Evolutionary conservation across 2,888 invertebrate genomes (phyloP).

Genomic region (Thereva unica): DNA sequence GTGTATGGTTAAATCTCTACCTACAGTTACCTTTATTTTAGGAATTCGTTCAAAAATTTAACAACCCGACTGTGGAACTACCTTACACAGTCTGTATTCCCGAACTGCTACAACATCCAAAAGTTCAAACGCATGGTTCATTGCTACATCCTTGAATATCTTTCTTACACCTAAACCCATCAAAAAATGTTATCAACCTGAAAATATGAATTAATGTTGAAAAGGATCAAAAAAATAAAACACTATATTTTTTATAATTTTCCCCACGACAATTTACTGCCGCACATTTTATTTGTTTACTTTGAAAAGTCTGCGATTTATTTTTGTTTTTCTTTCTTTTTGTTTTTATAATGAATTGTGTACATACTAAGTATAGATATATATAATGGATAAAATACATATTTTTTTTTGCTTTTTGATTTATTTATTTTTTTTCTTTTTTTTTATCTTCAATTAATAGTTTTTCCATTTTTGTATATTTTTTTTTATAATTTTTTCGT

Average conservation of each 20-base stretch:
- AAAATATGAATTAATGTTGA: no score
- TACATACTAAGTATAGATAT: constrained; percentile 34
- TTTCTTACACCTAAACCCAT: no score
- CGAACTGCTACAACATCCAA: no score
- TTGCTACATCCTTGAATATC: no score
- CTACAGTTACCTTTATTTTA: no score
- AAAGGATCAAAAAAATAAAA: constrained; percentile 1
- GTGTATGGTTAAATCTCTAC: no score
- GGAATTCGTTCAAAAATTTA: no score
- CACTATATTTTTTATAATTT: constrained; percentile 8
- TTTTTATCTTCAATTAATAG: constrained; percentile 17
- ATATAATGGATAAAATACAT: constrained; percentile 38
- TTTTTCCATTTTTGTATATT: constrained; percentile 1
- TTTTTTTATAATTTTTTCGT: neutral
- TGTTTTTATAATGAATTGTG: constrained; percentile 29
- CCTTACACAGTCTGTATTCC: no score
- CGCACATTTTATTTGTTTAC: constrained; percentile 26
- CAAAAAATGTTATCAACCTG: no score
- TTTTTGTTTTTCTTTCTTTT: neutral
- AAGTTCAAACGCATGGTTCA: no score
- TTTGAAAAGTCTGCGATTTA: constrained; percentile 41
- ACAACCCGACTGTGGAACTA: no score
- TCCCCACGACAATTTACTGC: constrained; percentile 24
- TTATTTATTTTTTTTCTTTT: constrained; percentile 22
- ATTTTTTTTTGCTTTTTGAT: constrained; percentile 32